These are phyloP conservation scores for Chalcis sispes DNA, from an alignment of 2,888 invertebrate species.

Conservation along the genomic window DNA sequence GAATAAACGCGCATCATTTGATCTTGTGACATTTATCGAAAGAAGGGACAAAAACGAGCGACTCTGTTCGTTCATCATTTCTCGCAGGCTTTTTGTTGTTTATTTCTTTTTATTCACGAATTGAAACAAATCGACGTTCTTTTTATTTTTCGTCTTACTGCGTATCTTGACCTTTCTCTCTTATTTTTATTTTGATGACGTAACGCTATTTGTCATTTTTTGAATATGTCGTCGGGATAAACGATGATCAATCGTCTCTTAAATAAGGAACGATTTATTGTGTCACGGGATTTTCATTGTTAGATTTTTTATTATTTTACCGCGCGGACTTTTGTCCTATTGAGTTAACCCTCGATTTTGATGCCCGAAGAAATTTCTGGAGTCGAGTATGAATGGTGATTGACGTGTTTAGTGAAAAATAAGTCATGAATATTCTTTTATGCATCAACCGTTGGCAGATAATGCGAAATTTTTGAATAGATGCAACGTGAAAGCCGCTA, in stretches of 20 bases:
- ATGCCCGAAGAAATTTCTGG: background rate
- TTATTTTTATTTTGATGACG: constrained; percentile 6
- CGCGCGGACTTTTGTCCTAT: constrained; percentile 27
- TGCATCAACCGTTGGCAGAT: background rate
- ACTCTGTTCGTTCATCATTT: background rate
- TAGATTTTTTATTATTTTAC: constrained; percentile 34
- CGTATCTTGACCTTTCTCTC: background rate
- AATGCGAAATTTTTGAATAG: background rate
- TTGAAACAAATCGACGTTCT: constrained; percentile 14
- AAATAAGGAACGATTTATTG: constrained; percentile 20
- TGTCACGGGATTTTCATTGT: constrained; percentile 36
- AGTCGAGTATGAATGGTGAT: constrained; percentile 1
- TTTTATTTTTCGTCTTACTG: background rate
- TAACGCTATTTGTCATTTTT: background rate
- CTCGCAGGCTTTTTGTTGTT: background rate
- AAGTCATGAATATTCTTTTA: background rate
- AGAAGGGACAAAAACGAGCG: background rate
- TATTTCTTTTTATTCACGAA: constrained; percentile 11
- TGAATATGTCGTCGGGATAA: background rate
- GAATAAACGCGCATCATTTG: constrained; percentile 22
- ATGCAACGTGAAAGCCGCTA: background rate
- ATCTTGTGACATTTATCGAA: constrained; percentile 19
- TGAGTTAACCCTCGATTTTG: background rate
- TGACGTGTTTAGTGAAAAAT: background rate
- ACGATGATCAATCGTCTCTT: background rate